phyloP scores from a whole-genome alignment of 2,888 invertebrate genomes.

The Himalopsyche tibetana region DNA sequence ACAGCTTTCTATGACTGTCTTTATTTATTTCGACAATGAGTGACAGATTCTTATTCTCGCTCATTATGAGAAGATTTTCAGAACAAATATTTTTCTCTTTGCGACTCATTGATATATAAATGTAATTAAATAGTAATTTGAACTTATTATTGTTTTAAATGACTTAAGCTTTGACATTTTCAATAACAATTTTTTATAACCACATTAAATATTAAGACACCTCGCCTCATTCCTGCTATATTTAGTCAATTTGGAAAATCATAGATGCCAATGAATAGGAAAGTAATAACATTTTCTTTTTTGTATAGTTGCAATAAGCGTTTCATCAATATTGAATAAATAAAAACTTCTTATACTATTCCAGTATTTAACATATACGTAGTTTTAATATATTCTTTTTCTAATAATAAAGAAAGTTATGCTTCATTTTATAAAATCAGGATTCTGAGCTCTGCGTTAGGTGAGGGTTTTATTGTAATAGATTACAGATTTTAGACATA shows the following conservation, averaged over 20 bases:
- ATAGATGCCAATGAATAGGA: neutral
- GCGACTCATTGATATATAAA: too few relatives aligned
- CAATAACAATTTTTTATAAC: too few relatives aligned
- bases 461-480: conserved; percentile 2
- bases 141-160: too few relatives aligned
- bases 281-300: neutral
- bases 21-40: too few relatives aligned
- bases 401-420: neutral
- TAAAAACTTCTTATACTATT: neutral
- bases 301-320: conserved; percentile 3
- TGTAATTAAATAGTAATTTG: too few relatives aligned
- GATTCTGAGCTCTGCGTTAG: conserved; percentile 34
- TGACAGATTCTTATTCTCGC: too few relatives aligned
- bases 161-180: too few relatives aligned
- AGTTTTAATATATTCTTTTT: conserved; percentile 1
- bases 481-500: neutral
- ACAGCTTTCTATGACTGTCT: too few relatives aligned
- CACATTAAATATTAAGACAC: too few relatives aligned
- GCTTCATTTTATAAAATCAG: conserved; percentile 12
- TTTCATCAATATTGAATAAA: neutral
- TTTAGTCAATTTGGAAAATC: conserved; percentile 4
- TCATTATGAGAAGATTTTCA: too few relatives aligned
- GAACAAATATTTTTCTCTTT: too few relatives aligned
- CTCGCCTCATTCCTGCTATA: too few relatives aligned
- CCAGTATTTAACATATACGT: neutral